Conservation (phyloP, 2,113 vertebrate genomes). For the Nesogale talazaci region DNA sequence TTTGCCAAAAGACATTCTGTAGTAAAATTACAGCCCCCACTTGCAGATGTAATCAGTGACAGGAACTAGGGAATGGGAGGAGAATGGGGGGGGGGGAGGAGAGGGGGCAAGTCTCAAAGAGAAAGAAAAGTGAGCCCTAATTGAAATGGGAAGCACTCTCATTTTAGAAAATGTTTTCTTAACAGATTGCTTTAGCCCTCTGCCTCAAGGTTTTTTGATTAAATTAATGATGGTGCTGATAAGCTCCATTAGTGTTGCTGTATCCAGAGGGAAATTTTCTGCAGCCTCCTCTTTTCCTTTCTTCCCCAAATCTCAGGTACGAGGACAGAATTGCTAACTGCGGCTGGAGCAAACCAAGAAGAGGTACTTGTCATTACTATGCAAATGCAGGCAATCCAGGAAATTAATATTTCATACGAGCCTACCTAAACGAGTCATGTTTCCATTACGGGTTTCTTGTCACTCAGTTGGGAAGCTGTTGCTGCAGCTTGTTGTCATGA, state of each 20-base stretch:
- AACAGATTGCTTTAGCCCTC: conserved; percentile 85
- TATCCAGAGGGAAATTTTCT: conserved; percentile 89
- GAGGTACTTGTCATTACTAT: conserved; percentile 86
- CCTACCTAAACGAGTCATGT: conserved; percentile 75
- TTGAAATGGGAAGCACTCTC: conserved; percentile 90
- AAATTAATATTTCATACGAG: conserved; percentile 84
- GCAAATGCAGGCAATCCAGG: conserved; percentile 81
- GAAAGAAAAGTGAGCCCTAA: conserved; percentile 67
- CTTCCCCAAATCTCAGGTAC: conserved; percentile 80
- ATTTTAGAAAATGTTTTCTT: conserved; percentile 92
- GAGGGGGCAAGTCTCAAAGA: conserved; percentile 23
- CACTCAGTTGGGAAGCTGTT: conserved; percentile 66
- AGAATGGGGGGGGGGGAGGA: background rate
- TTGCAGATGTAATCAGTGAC: conserved; percentile 39
- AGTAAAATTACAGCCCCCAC: conserved; percentile 58
- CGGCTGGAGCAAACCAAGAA: conserved; percentile 74
- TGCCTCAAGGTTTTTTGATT: conserved; percentile 86
- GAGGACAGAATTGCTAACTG: conserved; percentile 82
- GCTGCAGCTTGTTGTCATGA: conserved; percentile 64
- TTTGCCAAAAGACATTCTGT: conserved; percentile 19
- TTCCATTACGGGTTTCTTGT: conserved; percentile 76
- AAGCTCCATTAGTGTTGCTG: conserved; percentile 88
- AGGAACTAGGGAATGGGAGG: no score
- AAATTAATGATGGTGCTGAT: conserved; percentile 92
- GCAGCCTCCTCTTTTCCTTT: conserved; percentile 57